These are phyloP conservation scores for Hylaeus anthracinus DNA, from an alignment of 1,140 invertebrate species.

Conservation along the genomic window DNA sequence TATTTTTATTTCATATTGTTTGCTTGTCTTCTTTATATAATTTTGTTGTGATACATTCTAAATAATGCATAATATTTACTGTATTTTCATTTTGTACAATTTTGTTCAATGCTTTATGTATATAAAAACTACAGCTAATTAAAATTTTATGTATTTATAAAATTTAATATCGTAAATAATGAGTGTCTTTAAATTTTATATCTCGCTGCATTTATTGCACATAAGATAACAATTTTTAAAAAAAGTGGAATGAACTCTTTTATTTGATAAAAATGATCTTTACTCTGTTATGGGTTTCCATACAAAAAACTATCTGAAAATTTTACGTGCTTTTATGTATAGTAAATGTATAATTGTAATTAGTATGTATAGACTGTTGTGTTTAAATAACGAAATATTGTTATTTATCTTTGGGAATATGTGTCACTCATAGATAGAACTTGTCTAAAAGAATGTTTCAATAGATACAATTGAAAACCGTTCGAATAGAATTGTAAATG, in stretches of 20 bases:
- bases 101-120: slow-evolving; percentile 23
- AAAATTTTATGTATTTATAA: slow-evolving; percentile 3
- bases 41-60: slow-evolving; percentile 39
- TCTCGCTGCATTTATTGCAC: slow-evolving; percentile 1
- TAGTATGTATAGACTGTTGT: slow-evolving; percentile 29
- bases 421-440: background rate
- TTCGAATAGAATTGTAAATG: slow-evolving; percentile 34
- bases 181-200: slow-evolving; percentile 12
- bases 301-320: slow-evolving; percentile 2
- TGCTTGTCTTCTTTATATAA: slow-evolving; percentile 24
- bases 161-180: background rate
- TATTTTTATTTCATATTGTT: slow-evolving; percentile 12
- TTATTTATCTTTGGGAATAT: slow-evolving; percentile 25
- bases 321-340: slow-evolving; percentile 14
- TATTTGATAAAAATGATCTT: slow-evolving; percentile 7
- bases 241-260: background rate
- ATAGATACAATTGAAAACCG: slow-evolving; percentile 1
- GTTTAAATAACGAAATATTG: slow-evolving; percentile 12
- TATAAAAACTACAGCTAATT: background rate
- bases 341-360: slow-evolving; percentile 31
- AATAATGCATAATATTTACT: slow-evolving; percentile 15
- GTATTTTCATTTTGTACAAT: slow-evolving; percentile 19
- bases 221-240: background rate
- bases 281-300: background rate
- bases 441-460: slow-evolving; percentile 5